phyloP scores from a whole-genome alignment of 1,140 invertebrate genomes.

The Aricia agestis region DNA sequence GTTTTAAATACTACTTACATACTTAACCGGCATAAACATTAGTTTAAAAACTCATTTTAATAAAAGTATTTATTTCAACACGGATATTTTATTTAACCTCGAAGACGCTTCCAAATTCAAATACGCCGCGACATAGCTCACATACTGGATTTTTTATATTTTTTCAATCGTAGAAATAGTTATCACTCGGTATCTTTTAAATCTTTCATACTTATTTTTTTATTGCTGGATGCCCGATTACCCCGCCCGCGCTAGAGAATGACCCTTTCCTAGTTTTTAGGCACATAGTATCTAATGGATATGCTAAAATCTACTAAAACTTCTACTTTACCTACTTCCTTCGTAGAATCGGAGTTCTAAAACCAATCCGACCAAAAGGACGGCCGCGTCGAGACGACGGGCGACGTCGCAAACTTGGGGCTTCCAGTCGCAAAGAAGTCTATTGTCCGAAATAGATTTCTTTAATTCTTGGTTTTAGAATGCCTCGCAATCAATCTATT shows the following conservation, averaged over 20 bases:
- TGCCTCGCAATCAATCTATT: constrained; percentile 34
- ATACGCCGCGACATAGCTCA: constrained; percentile 57
- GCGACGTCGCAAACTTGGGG: neutral
- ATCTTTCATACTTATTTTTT: constrained; percentile 57
- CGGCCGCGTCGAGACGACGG: neutral
- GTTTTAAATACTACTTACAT: constrained; percentile 56
- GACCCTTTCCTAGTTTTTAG: constrained; percentile 66
- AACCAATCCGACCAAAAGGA: constrained; percentile 37
- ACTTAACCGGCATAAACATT: constrained; percentile 68
- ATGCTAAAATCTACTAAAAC: constrained; percentile 53
- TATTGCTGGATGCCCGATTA: constrained; percentile 68
- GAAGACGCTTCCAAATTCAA: constrained; percentile 27
- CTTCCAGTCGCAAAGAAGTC: constrained; percentile 11
- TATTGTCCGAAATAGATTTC: neutral
- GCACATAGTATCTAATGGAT: constrained; percentile 64
- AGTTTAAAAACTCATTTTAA: constrained; percentile 65
- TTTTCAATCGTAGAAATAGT: constrained; percentile 55
- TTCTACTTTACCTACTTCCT: constrained; percentile 50
- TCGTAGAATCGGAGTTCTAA: constrained; percentile 60
- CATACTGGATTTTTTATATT: constrained; percentile 66
- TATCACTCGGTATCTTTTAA: constrained; percentile 60
- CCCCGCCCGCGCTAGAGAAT: constrained; percentile 70
- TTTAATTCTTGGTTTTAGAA: constrained; percentile 53
- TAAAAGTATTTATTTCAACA: constrained; percentile 71
- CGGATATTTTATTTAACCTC: constrained; percentile 64